phyloP scores from a whole-genome alignment of 2,888 invertebrate genomes.

The Nephrotoma appendiculata region DNA sequence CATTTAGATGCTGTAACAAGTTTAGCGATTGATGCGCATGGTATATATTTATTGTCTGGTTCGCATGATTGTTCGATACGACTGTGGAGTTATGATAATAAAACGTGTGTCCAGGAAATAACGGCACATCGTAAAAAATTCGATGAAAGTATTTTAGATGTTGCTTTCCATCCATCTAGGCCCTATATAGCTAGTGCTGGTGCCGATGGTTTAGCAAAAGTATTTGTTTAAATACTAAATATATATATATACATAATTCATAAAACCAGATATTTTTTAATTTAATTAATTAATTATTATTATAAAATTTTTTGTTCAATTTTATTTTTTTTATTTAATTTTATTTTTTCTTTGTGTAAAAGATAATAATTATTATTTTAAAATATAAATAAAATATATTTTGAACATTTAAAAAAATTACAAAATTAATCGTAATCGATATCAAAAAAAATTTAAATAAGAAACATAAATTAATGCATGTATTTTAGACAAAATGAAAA shows the following conservation, averaged over 20 bases:
- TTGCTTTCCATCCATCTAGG: conserved; percentile 97
- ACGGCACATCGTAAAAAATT: conserved; percentile 99
- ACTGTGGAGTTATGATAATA: conserved; percentile 97
- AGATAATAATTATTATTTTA: not conserved
- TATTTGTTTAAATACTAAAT: conserved; percentile 58
- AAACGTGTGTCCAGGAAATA: conserved; percentile 98
- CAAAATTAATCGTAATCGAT: not conserved
- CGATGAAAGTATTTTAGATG: conserved; percentile 97
- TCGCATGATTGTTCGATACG: conserved; percentile 97
- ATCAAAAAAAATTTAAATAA: not conserved
- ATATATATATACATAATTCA: not conserved
- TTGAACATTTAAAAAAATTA: not conserved
- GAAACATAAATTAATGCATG: not conserved
- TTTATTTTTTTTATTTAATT: not conserved
- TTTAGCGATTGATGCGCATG: conserved; percentile 95
- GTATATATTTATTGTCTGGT: conserved; percentile 94
- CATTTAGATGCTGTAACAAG: conserved; percentile 98
- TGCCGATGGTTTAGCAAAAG: conserved; percentile 97
- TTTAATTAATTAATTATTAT: not conserved
- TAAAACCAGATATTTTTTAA: not conserved
- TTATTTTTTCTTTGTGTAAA: not conserved
- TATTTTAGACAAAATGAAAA: not conserved
- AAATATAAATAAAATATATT: not conserved
- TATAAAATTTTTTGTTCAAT: not conserved
- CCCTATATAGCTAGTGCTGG: conserved; percentile 98